phyloP scores from a whole-genome alignment of 2,888 invertebrate species.

The Pachycephus smyrnensis region DNA sequence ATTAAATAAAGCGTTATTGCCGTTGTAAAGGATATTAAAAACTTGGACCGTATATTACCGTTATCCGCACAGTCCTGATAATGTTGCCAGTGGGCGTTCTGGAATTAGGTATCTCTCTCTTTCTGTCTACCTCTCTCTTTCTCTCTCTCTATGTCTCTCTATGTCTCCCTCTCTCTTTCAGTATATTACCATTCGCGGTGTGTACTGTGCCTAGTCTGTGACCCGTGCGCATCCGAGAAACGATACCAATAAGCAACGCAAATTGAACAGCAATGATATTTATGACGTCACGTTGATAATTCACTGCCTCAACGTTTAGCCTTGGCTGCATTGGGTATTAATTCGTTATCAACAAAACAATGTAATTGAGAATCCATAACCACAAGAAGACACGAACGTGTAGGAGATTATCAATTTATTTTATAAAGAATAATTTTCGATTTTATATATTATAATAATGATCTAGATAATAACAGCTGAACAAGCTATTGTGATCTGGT shows the following conservation, averaged over 20 bases:
- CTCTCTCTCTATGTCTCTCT: background rate
- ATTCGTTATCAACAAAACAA: background rate
- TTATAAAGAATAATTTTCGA: background rate
- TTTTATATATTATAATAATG: background rate
- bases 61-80: slow-evolving; percentile 2
- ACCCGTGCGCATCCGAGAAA: background rate
- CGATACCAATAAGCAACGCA: background rate
- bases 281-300: slow-evolving; percentile 29
- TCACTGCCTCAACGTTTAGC: slow-evolving; percentile 21
- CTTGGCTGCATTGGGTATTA: slow-evolving; percentile 19
- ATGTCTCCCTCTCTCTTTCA: background rate
- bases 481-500: background rate
- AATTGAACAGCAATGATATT: slow-evolving; percentile 18
- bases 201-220: background rate
- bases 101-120: background rate
- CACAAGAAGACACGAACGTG: slow-evolving; percentile 7
- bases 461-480: background rate
- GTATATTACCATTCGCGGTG: background rate
- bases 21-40: slow-evolving; percentile 34
- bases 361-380: background rate
- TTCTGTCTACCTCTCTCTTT: background rate
- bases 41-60: slow-evolving; percentile 11
- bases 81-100: slow-evolving; percentile 6
- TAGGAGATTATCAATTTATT: slow-evolving; percentile 10
- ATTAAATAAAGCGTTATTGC: slow-evolving; percentile 33